phyloP scores from a whole-genome alignment of 2,888 invertebrate species.

The Phrixothrix hirtus region DNA sequence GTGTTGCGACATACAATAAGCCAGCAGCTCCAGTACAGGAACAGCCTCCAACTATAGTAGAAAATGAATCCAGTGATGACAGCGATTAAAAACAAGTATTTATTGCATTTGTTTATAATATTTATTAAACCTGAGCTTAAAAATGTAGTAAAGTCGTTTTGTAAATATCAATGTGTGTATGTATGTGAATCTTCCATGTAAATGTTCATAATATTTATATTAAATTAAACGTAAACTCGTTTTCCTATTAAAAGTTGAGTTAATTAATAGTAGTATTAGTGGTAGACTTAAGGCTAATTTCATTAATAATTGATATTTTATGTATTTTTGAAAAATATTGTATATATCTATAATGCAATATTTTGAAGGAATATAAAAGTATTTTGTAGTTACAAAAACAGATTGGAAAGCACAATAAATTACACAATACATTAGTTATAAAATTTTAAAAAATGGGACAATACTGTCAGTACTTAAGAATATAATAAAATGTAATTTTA shows the following conservation, averaged over 20 bases:
- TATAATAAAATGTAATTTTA: constrained; percentile 2
- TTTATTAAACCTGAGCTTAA: too few relatives aligned
- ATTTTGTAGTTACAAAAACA: constrained; percentile 14
- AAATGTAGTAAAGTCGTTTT: not conserved
- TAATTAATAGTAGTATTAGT: too few relatives aligned
- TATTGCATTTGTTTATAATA: too few relatives aligned
- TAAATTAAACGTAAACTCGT: too few relatives aligned
- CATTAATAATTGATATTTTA: not conserved
- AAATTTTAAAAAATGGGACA: constrained; percentile 14
- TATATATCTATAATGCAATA: constrained; percentile 10
- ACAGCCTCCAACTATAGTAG: constrained; percentile 48
- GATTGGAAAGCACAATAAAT: too few relatives aligned
- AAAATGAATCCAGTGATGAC: constrained; percentile 57
- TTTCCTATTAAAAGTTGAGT: too few relatives aligned
- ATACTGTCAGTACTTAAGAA: constrained; percentile 11
- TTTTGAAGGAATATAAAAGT: too few relatives aligned
- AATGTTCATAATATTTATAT: not conserved
- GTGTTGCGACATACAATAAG: constrained; percentile 63
- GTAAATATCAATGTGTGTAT: not conserved
- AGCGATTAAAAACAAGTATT: constrained; percentile 52
- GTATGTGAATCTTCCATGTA: constrained; percentile 6
- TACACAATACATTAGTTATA: too few relatives aligned
- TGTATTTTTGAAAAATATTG: not conserved
- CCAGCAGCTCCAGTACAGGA: constrained; percentile 49
- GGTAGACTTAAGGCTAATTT: too few relatives aligned